Percentiles rank a stretch among this genome's conserved stretches.
phyloP scores from a whole-genome alignment of 2,113 vertebrate species.

The Zosterops lateralis region DNA sequence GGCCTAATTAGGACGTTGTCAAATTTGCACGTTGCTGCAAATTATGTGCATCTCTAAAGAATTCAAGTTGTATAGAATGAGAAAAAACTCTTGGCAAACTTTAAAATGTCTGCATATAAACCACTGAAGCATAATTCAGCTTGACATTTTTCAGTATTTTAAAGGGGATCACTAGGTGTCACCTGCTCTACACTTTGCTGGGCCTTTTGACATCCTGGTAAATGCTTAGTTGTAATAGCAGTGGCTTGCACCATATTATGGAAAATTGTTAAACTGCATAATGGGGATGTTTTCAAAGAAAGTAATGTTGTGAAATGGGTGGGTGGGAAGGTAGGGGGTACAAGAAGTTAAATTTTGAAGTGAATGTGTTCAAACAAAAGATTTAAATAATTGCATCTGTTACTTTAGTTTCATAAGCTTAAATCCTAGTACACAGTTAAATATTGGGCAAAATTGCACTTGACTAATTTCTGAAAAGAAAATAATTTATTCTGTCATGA shows the following conservation, averaged over 20 bases:
- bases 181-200: constrained; percentile 61
- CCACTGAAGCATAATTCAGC: constrained; percentile 61
- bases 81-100: constrained; percentile 65
- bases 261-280: constrained; percentile 74
- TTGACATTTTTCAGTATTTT: constrained; percentile 66
- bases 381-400: constrained; percentile 75
- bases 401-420: constrained; percentile 74
- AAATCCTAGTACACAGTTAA: constrained; percentile 71
- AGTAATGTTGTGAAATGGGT: constrained; percentile 68
- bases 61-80: constrained; percentile 58
- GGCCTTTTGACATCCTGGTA: constrained; percentile 69
- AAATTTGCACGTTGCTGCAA: constrained; percentile 56
- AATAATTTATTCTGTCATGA: constrained; percentile 83
- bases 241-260: constrained; percentile 74
- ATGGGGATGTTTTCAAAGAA: constrained; percentile 71
- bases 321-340: constrained; percentile 20
- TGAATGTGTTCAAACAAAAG: constrained; percentile 72
- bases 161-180: constrained; percentile 64
- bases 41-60: constrained; percentile 66
- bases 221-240: constrained; percentile 69
- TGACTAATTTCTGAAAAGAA: constrained; percentile 80
- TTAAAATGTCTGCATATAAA: constrained; percentile 53
- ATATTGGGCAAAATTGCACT: constrained; percentile 83
- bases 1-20: constrained; percentile 78
- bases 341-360: constrained; percentile 70